Base-by-base conservation (phyloP, 1,140 invertebrate genomes). In the Charaxes varanes region DNA sequence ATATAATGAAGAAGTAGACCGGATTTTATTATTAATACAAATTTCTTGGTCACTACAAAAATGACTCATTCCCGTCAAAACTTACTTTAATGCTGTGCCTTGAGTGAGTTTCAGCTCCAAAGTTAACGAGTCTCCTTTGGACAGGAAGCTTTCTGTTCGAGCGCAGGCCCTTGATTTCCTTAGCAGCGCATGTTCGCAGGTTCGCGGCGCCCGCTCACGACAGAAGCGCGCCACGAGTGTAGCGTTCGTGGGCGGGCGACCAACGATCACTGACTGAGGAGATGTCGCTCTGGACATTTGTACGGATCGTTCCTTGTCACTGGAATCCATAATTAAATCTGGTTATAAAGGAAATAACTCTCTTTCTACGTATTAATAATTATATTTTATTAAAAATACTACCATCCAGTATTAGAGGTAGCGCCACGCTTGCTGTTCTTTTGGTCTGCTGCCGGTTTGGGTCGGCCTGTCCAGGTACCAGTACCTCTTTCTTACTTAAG, bases 121-220 rank as follows among this genome's bases (percentile, higher is more conserved):
- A 1, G 93, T 95, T 37, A 95, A 86, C 23, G 90, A 90, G 63
- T 92, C 92, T 21, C 90, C 91, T 30, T 89, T 90, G 0, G 93
- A 94, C 2, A 96, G 85, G 64, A 93, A 95, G 68, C 93, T 94
- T 63, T 96, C 94, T 0, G 90, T 88, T 1, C 93, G 85, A 1
- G 90, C 90, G 58, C 94, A 96, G 0, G 92, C 92, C 40, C 93
- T 84, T 23, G 83, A 82, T 45, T 81, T 78, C 26, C 71, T 65
- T 16, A 92, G 65, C 22, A 93, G 85, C 6, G 88, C 88, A 59
- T 93, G 91, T 61, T 94, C 92, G 58, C 93, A 94, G 22, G 90
- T 93, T 34, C 89, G 86, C 0, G 92, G 92, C 4, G 93, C 88
- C 7, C 90, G 87, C 53, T 93, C 92, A 33, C 90, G 88, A 64